Percentiles rank a stretch among this genome's conserved stretches.
Conservation (phyloP, 1,140 invertebrate species). For the Eriocheir sinensis region DNA sequence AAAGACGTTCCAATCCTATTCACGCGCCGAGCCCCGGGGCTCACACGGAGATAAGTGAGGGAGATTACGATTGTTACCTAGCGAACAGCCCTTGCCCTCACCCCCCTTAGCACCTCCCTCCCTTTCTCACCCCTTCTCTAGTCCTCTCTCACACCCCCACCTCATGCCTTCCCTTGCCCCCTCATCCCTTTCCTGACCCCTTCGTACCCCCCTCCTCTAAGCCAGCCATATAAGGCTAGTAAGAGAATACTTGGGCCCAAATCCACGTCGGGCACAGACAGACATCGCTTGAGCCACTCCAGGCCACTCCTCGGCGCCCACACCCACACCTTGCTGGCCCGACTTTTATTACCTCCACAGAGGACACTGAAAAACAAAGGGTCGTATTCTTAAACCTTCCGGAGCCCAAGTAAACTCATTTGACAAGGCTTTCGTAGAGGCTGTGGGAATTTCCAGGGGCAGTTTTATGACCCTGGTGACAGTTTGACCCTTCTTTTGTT, state of each 20-base stretch:
- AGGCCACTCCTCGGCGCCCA: not conserved
- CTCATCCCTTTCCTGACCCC: too few species aligned
- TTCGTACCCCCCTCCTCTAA: not conserved
- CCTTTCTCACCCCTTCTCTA: not conserved
- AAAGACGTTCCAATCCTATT: not conserved
- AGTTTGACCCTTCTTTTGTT: too few species aligned
- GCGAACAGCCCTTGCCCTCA: not conserved
- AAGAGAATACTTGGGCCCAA: constrained; percentile 2
- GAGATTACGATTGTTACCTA: not conserved
- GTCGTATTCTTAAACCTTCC: too few species aligned
- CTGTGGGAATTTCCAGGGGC: too few species aligned
- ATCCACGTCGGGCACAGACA: not conserved
- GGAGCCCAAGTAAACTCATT: too few species aligned
- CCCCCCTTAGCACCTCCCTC: too few species aligned
- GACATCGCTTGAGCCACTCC: not conserved
- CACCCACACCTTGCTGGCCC: too few species aligned
- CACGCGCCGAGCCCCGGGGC: not conserved
- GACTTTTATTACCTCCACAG: not conserved
- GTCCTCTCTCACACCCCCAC: too few species aligned
- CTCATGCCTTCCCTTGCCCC: not conserved
- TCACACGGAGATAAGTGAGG: not conserved
- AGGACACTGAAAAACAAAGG: not conserved
- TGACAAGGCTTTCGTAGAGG: too few species aligned
- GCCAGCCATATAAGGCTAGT: not conserved
- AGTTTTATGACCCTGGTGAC: too few species aligned